These are phyloP conservation scores for Porites australiensis DNA, from an alignment of 64 coral and sea anemone genomes.

Conservation along the genomic window DNA sequence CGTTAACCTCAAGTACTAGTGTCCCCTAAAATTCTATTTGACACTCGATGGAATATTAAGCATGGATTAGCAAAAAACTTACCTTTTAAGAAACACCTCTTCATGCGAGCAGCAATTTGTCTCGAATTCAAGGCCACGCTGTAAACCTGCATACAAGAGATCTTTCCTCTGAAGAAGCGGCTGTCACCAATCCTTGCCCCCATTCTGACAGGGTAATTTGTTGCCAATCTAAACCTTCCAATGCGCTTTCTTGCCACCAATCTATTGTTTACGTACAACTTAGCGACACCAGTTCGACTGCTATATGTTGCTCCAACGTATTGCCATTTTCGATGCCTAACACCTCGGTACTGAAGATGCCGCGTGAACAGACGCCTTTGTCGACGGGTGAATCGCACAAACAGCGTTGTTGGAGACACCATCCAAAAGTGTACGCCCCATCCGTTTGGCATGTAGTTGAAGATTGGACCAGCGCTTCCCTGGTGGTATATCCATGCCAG, in stretches of 20 bases:
- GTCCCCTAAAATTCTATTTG: no score
- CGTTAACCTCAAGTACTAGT: no score
- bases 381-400: slow-evolving; percentile 63
- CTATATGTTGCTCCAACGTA: slow-evolving; percentile 78
- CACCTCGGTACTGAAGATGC: neutral
- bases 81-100: slow-evolving; percentile 67
- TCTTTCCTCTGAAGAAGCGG: slow-evolving; percentile 58
- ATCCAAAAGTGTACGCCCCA: slow-evolving; percentile 85
- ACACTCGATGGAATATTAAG: no score
- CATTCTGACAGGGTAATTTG: slow-evolving; percentile 81
- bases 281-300: slow-evolving; percentile 52
- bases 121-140: slow-evolving; percentile 44
- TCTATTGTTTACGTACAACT: slow-evolving; percentile 63
- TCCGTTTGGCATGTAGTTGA: slow-evolving; percentile 80
- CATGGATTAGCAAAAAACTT: neutral
- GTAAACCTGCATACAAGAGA: slow-evolving; percentile 86
- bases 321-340: slow-evolving; percentile 60
- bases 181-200: slow-evolving; percentile 45
- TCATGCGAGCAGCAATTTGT: slow-evolving; percentile 36
- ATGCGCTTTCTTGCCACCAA: slow-evolving; percentile 7
- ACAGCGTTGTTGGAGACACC: slow-evolving; percentile 8
- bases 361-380: slow-evolving; percentile 4
- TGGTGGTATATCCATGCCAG: slow-evolving; percentile 77
- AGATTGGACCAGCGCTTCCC: slow-evolving; percentile 72
- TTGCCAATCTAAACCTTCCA: slow-evolving; percentile 63